These are phyloP conservation scores for Trichechus manatus DNA, from an alignment of 2,113 vertebrate genomes.

Conservation along the genomic window DNA sequence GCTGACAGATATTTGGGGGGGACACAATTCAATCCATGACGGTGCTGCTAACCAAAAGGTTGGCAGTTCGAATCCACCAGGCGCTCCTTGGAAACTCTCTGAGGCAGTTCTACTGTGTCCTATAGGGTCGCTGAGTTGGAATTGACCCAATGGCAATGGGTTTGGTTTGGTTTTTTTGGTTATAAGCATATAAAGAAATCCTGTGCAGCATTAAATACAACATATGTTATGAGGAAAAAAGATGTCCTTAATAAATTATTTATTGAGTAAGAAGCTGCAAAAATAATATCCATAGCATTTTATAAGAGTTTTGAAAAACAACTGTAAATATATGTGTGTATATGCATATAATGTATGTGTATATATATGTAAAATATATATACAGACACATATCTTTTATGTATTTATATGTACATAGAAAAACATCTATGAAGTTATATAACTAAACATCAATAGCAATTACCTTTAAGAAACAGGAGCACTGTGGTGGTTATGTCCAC, in stretches of 20 bases:
- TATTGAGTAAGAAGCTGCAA: neutral
- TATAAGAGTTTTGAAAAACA: slow-evolving; percentile 30
- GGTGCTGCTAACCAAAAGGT: too few relatives aligned
- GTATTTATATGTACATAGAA: neutral
- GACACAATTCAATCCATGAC: too few relatives aligned
- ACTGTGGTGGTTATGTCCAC: neutral
- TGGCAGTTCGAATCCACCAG: too few relatives aligned
- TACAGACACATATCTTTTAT: neutral
- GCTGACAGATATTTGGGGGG: too few relatives aligned
- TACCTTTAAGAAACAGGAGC: neutral
- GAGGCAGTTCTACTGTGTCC: too few relatives aligned
- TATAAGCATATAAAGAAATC: neutral
- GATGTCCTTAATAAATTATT: neutral
- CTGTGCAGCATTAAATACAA: neutral
- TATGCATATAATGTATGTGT: neutral
- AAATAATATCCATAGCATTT: slow-evolving; percentile 15
- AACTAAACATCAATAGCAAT: neutral
- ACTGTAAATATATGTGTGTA: neutral
- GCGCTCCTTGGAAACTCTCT: too few relatives aligned
- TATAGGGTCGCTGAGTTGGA: too few relatives aligned
- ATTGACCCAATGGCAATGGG: too few relatives aligned
- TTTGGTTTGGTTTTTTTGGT: too few relatives aligned
- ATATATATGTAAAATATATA: neutral
- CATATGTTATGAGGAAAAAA: neutral
- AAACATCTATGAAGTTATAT: neutral